Evolutionary conservation across 2,113 vertebrate species (phyloP), one percentile per base, ranked within the genome.

Genomic region (Bolborhynchus lineola): DNA sequence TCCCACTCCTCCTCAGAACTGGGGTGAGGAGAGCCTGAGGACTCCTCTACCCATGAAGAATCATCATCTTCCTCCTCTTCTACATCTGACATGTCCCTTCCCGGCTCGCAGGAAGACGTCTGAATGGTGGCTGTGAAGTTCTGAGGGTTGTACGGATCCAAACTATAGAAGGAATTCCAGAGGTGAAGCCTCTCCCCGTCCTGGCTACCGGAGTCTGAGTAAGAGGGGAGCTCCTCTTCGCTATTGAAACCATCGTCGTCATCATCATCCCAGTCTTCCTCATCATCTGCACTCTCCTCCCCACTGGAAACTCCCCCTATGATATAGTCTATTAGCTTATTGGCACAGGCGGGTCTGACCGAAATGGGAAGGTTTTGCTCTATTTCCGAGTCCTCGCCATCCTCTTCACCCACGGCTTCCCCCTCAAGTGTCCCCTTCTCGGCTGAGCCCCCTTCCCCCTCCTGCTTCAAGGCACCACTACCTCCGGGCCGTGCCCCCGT

Each of bases 271-370:
- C 98, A 98, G 3, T 94, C 98, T 7, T 97, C 98, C 35, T 92
- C 97, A 3, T 98, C 98, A 24, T 91, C 98, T 5, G 86, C 91
- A 2, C 92, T 89, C 37, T 98, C 98, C 49, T 97, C 97, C 72
- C 97, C 99, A 2, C 99, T 99, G 84, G 97, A 98, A 16, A 97
- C 97, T 52, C 98, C 98, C 28, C 99, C 99, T 96, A 99, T 98
- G 92, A 99, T 99, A 93, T 98, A 99, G 75, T 99, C 98, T n/a
- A 99, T 99, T 25, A 98, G 39, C 69, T 97, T 99, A 96, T 99
- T 99, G 10, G 97, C 97, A 68, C 99, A 99, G 3, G 67, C 94
- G 1, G 98, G 98, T 10, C 95, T 74, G 42, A 89, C 2, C 1
- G 96, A 90, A 17, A 68, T 0, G 0, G 53, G 35, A 5, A 70